Evolutionary conservation across 2,888 invertebrate genomes (phyloP), one percentile per base, ranked within the genome.

Genomic region (Kuschelorhynchus macadamiae): DNA sequence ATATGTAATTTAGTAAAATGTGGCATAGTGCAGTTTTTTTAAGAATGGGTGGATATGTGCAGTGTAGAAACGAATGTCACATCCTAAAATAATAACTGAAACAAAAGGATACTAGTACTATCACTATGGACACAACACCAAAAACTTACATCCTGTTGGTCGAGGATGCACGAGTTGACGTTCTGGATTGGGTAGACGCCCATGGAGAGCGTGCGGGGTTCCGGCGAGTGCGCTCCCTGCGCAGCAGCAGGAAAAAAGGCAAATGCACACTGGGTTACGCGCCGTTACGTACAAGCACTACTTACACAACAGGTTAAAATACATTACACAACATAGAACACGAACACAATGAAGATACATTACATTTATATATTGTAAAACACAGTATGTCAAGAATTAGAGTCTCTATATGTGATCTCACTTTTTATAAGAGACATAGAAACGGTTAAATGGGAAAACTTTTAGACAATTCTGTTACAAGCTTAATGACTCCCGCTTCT

Each of bases 201-300:
- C 92, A 94, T 93, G 80, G 94, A 92, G 80, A 93, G 90, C 84
- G 92, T 92, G 85, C 95, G 92, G 85, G 94, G 93, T 87, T 93
- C 94, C 85, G 95, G 95, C 85, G 95, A 95, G 86, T 93, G 93
- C 82, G 93, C 91, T 86, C 95, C 95, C 95, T 95, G 67, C 44
- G 62, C 50, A 39, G 89, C 89, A 86, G 86, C 85, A 85, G 81
- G 83, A 85, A 84, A n/a, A 84, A 83, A 74, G 71, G 71, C 81
- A 82, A 84, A 87, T 86, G 88, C 75, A 77, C 76, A 71, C 70
- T 47, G 47, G 49, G 60, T 64, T 64, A 68, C 49, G 39, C 36
- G 36, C 36, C 11, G 47, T 12, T 44, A 47, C 67, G 53, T 30
- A 42, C 42, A 52, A 25, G 57, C 52, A 20, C 62, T 39, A 55